Conservation (phyloP, 2,797 vertebrate genomes). For the Mormyrus hasselquistii region DNA sequence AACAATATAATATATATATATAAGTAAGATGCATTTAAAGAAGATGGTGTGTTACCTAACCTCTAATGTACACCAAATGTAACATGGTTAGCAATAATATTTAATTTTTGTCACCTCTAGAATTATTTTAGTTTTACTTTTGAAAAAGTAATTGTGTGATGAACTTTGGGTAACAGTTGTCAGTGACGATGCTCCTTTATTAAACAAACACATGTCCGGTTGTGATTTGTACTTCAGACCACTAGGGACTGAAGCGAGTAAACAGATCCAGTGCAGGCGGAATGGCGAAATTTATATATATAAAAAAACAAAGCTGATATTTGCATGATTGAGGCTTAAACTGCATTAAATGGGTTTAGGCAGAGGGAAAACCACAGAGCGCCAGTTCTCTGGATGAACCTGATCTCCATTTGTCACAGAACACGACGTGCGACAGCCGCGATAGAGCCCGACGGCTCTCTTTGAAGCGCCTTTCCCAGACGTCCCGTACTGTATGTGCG, state of each 20-base stretch:
- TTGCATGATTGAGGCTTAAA: slow-evolving; percentile 9
- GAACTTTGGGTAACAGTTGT: background rate
- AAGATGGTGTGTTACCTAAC: background rate
- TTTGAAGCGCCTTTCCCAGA: background rate
- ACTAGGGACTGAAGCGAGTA: slow-evolving; percentile 62
- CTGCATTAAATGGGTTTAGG: background rate
- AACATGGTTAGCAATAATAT: background rate
- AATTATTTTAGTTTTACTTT: background rate
- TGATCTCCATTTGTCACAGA: slow-evolving; percentile 1
- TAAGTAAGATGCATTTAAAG: background rate
- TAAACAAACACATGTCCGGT: slow-evolving; percentile 21
- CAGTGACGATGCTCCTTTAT: background rate
- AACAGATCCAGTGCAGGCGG: slow-evolving; percentile 6
- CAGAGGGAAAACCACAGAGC: background rate
- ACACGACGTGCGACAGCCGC: background rate
- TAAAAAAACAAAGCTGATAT: background rate
- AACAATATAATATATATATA: background rate
- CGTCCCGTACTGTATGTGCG: background rate
- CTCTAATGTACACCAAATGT: background rate
- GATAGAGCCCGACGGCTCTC: background rate
- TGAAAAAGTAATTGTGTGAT: background rate
- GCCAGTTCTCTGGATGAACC: background rate
- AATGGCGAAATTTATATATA: background rate
- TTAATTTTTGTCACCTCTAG: background rate
- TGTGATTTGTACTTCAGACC: slow-evolving; percentile 50